These are phyloP conservation scores for Heliconius hermathena DNA, from an alignment of 1,140 invertebrate genomes.

Conservation along the genomic window DNA sequence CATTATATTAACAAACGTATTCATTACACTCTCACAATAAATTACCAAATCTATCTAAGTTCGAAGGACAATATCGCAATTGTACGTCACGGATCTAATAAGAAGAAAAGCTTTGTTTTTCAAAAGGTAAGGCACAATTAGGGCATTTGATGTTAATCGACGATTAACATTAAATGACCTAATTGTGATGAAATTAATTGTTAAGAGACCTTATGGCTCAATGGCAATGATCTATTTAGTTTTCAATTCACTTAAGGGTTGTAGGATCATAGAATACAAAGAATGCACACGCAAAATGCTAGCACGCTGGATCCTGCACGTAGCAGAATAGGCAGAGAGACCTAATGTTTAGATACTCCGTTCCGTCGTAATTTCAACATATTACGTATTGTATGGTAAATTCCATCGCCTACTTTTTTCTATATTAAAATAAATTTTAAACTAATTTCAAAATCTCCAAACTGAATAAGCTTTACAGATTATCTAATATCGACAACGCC, in stretches of 20 bases:
- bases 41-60: conserved; percentile 41
- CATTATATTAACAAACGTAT: not conserved
- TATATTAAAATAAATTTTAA: not conserved
- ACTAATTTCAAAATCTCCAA: not conserved
- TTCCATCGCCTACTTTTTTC: no score
- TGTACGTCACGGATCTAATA: conserved; percentile 43
- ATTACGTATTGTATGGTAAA: no score
- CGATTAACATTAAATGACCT: not conserved
- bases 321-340: not conserved
- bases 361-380: no score
- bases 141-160: not conserved
- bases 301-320: not conserved
- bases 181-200: not conserved
- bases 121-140: conserved; percentile 31
- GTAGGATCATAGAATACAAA: no score
- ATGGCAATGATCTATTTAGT: not conserved
- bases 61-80: conserved; percentile 50
- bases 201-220: not conserved
- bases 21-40: conserved; percentile 17
- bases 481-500: not conserved
- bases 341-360: no score
- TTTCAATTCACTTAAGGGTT: no score
- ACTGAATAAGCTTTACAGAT: not conserved
- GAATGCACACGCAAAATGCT: no score
- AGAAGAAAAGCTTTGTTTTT: conserved; percentile 27